These are phyloP conservation scores for Tachycineta bicolor DNA, from an alignment of 2,113 vertebrate genomes.

Conservation along the genomic window DNA sequence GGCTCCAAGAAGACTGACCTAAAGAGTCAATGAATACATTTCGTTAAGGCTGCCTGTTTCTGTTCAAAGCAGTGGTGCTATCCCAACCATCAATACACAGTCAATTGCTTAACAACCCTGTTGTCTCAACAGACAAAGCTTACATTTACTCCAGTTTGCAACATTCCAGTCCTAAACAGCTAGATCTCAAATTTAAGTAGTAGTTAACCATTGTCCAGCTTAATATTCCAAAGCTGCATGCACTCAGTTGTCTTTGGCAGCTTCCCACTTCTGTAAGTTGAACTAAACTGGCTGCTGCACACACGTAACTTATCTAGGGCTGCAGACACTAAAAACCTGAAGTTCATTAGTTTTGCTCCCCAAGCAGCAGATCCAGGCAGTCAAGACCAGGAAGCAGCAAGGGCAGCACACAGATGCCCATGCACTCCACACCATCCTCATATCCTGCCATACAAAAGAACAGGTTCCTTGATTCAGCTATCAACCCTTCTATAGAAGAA, in stretches of 20 bases:
- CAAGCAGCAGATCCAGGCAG: background rate
- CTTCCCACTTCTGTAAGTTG: background rate
- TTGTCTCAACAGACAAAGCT: conserved; percentile 30
- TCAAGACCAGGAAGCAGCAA: background rate
- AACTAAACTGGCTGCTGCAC: background rate
- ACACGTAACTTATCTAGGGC: background rate
- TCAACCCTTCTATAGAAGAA: background rate
- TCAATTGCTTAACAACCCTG: conserved; percentile 6
- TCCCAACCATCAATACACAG: background rate
- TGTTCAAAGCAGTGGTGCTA: background rate
- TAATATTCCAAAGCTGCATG: background rate
- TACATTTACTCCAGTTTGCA: conserved; percentile 5
- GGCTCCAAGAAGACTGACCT: background rate
- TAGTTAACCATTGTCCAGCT: conserved; percentile 3
- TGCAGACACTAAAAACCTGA: background rate
- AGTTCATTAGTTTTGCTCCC: background rate
- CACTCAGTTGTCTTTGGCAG: background rate
- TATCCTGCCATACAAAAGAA: background rate
- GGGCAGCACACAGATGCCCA: background rate
- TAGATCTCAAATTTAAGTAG: background rate
- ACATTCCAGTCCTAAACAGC: background rate
- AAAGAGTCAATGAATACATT: background rate
- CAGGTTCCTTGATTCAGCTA: background rate
- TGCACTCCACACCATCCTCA: background rate
- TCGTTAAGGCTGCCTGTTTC: background rate